Base-by-base conservation (phyloP, 1,140 invertebrate genomes). In the Neodiprion fabricii region DNA sequence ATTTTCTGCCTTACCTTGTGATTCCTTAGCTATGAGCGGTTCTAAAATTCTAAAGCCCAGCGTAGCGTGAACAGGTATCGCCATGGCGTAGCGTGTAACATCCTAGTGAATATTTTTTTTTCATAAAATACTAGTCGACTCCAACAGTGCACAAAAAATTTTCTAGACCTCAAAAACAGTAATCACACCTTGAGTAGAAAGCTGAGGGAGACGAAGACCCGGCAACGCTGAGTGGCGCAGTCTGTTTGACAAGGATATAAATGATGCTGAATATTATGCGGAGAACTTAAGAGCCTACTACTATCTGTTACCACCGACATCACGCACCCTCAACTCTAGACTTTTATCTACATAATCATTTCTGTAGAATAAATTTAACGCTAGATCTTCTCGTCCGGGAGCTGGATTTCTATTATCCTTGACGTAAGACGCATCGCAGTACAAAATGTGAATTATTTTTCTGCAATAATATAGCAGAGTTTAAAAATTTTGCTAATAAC, bases 261-360 rank as follows among this genome's bases (percentile, higher is more conserved):
- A 69, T 69, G 67, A 69, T 69, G 67, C 40, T 23, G 11, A 69
- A 69, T 69, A 69, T 69, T 69, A 69, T 69, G n/a, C 12, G 40
- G 9, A 69, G 67, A 21, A 23, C 11, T 47, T 69, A 40, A 40
- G 40, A 9, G 67, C 67, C 67, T 21, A 5, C 12, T 47, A 12
- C 17, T 47, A 47, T 23, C 17, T 69, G 11, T 69, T 69, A 21
- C 40, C 67, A 23, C 11, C 61, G 17, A 4, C 7, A 14, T 65
- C 17, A 14, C 12, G 12, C 61, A 65, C 61, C 61, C 61, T 65
- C 61, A 14, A 14, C 61, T 65, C 61, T 21, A 40, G 28, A 14
- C 12, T 65, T 65, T 65, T 14, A 65, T 14, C 61, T 65, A 65
- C 12, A 65, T 1, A 14, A 65, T 14, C 61, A 14, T 65, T 65